Conservation (phyloP, 2,797 vertebrate genomes). For the Eidolon dupreanum region DNA sequence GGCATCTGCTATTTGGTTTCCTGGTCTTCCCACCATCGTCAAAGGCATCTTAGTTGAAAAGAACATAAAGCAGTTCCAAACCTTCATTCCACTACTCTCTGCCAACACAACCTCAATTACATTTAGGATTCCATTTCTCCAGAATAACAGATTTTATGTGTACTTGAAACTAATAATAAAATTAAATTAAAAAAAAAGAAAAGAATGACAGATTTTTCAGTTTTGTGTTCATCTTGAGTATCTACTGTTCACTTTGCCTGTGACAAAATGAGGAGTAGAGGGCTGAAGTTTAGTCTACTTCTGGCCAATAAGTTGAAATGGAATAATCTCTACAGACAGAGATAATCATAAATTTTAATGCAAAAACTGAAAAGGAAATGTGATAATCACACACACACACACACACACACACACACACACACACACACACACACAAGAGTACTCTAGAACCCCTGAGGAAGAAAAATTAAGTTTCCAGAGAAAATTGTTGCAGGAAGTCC, state of each 20-base stretch:
- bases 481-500: not conserved
- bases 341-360: not conserved
- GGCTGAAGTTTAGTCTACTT: not conserved
- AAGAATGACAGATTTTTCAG: not conserved
- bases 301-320: not conserved
- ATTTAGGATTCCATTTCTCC: not conserved
- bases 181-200: no score
- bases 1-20: constrained; percentile 29
- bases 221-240: not conserved
- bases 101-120: not conserved
- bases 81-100: not conserved
- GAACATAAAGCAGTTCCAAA: not conserved
- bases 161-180: no score
- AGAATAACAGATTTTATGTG: not conserved
- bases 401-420: not conserved
- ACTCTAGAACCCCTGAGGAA: not conserved
- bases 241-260: not conserved
- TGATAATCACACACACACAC: not conserved
- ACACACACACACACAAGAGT: not conserved
- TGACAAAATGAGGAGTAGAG: not conserved
- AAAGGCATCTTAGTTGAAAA: not conserved
- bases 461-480: not conserved
- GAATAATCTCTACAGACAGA: not conserved
- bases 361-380: not conserved
- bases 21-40: not conserved